Evolutionary conservation across 2,113 vertebrate genomes (phyloP).

Genomic region (Rana temporaria): DNA sequence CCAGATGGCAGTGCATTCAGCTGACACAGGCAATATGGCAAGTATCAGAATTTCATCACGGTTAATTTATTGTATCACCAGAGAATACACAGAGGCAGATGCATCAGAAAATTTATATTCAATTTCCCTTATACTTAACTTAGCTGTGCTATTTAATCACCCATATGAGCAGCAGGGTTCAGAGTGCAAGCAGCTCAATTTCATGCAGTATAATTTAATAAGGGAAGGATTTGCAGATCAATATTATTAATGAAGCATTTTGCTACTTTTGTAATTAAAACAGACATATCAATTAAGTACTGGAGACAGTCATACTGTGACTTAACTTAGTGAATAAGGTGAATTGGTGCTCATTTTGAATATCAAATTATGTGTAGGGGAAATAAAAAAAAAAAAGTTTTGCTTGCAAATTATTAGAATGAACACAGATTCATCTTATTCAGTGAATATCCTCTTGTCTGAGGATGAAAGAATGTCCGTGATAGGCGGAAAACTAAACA

Average conservation of each 20-base stretch:
- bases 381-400: too few species aligned
- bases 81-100: conserved; percentile 13
- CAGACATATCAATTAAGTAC: too few species aligned
- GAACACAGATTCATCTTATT: too few species aligned
- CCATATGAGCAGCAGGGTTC: neutral
- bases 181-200: neutral
- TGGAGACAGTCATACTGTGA: too few species aligned
- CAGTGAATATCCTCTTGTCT: too few species aligned
- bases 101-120: conserved; percentile 21
- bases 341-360: too few species aligned
- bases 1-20: conserved; percentile 26
- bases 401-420: too few species aligned
- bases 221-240: neutral
- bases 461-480: too few species aligned
- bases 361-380: too few species aligned
- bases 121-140: conserved; percentile 14
- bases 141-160: neutral
- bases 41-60: conserved; percentile 25
- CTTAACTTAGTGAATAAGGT: too few species aligned
- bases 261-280: conserved; percentile 14
- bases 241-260: neutral
- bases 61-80: conserved; percentile 19
- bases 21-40: conserved; percentile 22
- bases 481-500: too few species aligned
- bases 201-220: conserved; percentile 10